Evolutionary conservation across 1,140 invertebrate genomes (phyloP).

Genomic region (Oreohelix idahoensis): DNA sequence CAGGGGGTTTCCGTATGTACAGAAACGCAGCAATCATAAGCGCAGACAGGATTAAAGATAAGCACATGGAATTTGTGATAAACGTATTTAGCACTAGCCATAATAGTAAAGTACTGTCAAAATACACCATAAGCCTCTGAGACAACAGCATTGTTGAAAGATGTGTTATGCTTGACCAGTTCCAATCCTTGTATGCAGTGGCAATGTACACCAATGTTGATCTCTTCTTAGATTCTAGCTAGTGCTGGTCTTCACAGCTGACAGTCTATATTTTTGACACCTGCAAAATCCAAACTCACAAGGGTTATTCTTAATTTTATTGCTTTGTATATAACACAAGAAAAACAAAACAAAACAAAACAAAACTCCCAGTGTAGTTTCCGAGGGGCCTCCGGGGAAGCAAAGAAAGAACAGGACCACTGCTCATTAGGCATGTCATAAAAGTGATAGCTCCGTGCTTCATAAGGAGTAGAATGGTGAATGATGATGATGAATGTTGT

Average conservation of each 20-base stretch:
- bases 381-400: too few relatives aligned
- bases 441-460: too few relatives aligned
- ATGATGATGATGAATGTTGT: too few relatives aligned
- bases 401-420: too few relatives aligned
- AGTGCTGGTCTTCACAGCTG: neutral
- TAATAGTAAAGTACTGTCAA: constrained; percentile 6
- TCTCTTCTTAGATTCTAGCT: neutral
- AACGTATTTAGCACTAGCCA: constrained; percentile 20
- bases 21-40: neutral
- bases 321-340: too few relatives aligned
- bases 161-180: neutral
- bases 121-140: neutral
- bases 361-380: too few relatives aligned
- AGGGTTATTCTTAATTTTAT: too few relatives aligned
- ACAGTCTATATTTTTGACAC: neutral
- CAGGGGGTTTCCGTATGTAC: constrained; percentile 5
- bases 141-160: neutral
- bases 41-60: neutral
- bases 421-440: too few relatives aligned
- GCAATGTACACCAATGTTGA: neutral
- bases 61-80: neutral
- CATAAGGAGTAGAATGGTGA: too few relatives aligned
- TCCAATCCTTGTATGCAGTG: neutral
- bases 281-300: neutral
- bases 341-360: too few relatives aligned